These are phyloP conservation scores for Chrysopilus asiliformis DNA, from an alignment of 2,888 invertebrate species.

Conservation along the genomic window DNA sequence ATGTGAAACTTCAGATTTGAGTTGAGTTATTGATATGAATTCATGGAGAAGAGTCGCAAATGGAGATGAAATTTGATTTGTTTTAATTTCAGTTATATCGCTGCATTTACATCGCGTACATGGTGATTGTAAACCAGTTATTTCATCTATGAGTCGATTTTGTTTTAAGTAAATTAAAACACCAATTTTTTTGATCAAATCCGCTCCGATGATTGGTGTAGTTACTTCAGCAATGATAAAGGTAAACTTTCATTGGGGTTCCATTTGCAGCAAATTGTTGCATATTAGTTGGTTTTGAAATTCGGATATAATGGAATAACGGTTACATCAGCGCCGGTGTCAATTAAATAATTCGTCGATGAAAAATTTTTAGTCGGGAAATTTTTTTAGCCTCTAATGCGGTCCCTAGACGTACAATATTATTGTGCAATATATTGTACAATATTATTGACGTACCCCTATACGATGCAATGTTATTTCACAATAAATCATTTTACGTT, in stretches of 20 bases:
- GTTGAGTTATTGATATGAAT: too few species aligned
- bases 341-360: constrained; percentile 13
- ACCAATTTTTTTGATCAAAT: constrained; percentile 14
- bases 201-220: constrained; percentile 17
- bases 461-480: too few species aligned
- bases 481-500: too few species aligned
- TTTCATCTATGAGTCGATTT: neutral
- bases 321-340: constrained; percentile 15
- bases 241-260: constrained; percentile 12
- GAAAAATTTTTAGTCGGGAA: too few species aligned
- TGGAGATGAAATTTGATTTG: too few species aligned
- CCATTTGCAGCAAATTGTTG: constrained; percentile 13
- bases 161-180: constrained; percentile 1
- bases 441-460: too few species aligned
- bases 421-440: too few species aligned
- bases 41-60: too few species aligned
- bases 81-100: too few species aligned
- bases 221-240: constrained; percentile 18
- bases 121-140: neutral
- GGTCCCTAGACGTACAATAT: too few species aligned
- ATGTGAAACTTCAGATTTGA: too few species aligned
- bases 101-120: neutral
- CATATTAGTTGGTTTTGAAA: constrained; percentile 1
- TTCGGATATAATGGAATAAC: constrained; percentile 10
- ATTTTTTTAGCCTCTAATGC: too few species aligned